phyloP scores from a whole-genome alignment of 2,113 vertebrate genomes.

The Trochalopteron elliotii region DNA sequence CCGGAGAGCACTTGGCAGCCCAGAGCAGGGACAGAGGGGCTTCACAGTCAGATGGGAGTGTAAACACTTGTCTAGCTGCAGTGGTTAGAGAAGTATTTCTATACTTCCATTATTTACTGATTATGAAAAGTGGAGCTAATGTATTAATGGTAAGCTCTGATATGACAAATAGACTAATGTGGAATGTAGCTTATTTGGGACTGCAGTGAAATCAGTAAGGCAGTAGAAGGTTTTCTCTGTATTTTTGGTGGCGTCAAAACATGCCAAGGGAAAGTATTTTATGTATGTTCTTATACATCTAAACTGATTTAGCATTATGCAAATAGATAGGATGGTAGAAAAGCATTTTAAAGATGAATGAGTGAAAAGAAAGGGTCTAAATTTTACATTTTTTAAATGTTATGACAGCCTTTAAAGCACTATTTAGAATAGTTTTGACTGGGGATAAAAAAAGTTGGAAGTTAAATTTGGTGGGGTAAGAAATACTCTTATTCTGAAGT shows the following conservation, averaged over 20 bases:
- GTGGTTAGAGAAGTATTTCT: background rate
- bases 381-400: background rate
- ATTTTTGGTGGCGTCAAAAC: background rate
- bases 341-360: background rate
- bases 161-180: background rate
- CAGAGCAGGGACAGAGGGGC: slow-evolving; percentile 30
- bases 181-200: background rate
- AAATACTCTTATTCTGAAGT: background rate
- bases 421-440: background rate
- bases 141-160: background rate
- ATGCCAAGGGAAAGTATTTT: background rate
- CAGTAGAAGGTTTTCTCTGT: background rate
- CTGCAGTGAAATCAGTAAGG: background rate
- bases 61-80: slow-evolving; percentile 45
- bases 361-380: background rate
- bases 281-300: background rate
- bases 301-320: background rate
- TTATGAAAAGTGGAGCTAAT: background rate
- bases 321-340: background rate
- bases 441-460: background rate
- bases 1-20: background rate
- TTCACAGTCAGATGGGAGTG: background rate
- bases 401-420: background rate
- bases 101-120: background rate
- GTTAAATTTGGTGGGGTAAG: background rate